Evolutionary conservation across 2,113 vertebrate species (phyloP).

Genomic region (Vidua chalybeata): DNA sequence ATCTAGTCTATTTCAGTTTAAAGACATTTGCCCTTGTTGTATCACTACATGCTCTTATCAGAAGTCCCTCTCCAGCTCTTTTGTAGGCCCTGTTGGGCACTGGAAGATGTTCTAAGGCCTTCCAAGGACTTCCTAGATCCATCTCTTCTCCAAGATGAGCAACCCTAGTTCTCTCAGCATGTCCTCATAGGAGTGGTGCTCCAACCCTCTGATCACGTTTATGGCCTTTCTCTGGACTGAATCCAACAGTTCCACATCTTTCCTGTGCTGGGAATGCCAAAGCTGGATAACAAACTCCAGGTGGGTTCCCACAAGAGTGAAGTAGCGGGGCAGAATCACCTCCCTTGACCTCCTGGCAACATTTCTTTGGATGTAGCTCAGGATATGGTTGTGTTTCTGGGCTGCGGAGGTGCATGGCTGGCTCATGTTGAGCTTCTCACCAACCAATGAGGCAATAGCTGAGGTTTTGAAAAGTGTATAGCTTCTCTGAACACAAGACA

Average conservation of each 20-base stretch:
- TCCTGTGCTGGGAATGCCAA: background rate
- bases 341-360: rapidly evolving
- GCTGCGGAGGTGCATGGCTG: background rate
- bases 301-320: background rate
- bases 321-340: background rate
- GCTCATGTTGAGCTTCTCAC: background rate
- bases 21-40: background rate
- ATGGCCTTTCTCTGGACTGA: background rate
- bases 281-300: background rate
- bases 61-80: background rate
- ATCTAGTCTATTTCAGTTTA: background rate
- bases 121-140: background rate
- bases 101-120: background rate
- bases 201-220: too few species aligned
- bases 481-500: background rate
- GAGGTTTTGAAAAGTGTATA: background rate
- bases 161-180: background rate
- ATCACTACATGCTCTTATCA: background rate
- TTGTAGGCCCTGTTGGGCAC: background rate
- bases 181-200: background rate
- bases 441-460: background rate
- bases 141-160: background rate
- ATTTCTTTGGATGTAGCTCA: background rate
- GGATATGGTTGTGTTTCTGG: background rate
- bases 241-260: too few species aligned